These are phyloP conservation scores for Pipistrellus pygmaeus DNA, from an alignment of 2,797 vertebrate genomes.

Conservation along the genomic window DNA sequence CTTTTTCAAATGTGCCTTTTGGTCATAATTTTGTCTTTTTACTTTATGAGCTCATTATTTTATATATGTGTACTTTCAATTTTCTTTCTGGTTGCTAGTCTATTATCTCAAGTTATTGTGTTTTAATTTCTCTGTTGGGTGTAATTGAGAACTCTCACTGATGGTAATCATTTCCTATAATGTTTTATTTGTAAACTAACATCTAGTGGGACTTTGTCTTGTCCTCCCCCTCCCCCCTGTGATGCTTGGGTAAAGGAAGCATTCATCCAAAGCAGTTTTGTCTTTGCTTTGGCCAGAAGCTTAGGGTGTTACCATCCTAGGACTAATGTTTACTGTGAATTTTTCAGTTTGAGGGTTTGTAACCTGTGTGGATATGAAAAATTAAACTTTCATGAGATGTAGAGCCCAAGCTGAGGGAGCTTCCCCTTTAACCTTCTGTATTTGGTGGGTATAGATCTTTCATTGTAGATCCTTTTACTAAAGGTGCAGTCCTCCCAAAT, in stretches of 20 bases:
- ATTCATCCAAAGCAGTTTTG: slow-evolving; percentile 10
- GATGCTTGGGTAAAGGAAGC: background rate
- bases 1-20: background rate
- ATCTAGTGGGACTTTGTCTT: background rate
- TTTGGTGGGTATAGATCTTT: background rate
- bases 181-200: background rate
- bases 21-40: background rate
- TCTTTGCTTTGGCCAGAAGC: background rate
- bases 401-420: background rate
- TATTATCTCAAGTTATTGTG: background rate
- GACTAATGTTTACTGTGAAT: background rate
- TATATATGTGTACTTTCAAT: background rate
- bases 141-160: background rate
- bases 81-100: background rate
- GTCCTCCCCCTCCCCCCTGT: fast-evolving
- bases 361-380: background rate
- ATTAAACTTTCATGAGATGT: background rate
- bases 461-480: background rate
- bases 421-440: background rate
- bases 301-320: background rate
- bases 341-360: background rate
- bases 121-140: background rate
- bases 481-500: background rate
- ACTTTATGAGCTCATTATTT: background rate
- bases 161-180: background rate